phyloP scores from a whole-genome alignment of 2,888 invertebrate species.

The Eurois occulta region DNA sequence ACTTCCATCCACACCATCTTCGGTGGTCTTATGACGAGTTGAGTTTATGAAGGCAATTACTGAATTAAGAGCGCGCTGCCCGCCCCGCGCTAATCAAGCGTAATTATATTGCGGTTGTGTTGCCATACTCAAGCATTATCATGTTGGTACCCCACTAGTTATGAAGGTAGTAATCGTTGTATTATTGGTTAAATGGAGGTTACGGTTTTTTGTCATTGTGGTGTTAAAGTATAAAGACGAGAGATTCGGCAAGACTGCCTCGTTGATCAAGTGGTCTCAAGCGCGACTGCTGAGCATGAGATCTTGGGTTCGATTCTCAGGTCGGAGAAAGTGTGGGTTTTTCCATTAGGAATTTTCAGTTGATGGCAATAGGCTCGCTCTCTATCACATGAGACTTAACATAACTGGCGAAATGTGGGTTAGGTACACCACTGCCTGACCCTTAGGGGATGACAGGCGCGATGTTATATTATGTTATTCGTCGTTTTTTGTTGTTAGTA shows the following conservation, averaged over 20 bases:
- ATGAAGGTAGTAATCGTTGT: conserved; percentile 8
- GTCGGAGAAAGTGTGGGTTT: no score
- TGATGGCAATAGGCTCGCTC: no score
- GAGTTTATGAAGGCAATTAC: conserved; percentile 78
- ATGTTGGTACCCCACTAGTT: conserved; percentile 12
- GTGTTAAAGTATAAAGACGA: not conserved
- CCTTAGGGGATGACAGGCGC: no score
- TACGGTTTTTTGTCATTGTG: not conserved
- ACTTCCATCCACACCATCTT: conserved; percentile 11
- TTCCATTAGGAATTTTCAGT: no score
- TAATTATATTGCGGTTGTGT: conserved; percentile 87
- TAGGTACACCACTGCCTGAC: no score
- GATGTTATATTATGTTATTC: no score
- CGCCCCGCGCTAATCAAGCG: conserved; percentile 80
- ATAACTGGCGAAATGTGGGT: no score
- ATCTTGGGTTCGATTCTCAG: no score
- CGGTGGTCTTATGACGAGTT: conserved; percentile 61
- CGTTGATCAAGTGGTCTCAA: no score
- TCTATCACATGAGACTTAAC: no score
- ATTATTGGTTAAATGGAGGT: not conserved
- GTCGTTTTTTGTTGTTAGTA: no score
- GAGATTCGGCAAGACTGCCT: not conserved
- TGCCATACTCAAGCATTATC: conserved; percentile 38
- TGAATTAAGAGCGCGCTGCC: conserved; percentile 81
- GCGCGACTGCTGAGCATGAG: no score